phyloP scores from a whole-genome alignment of 2,888 invertebrate genomes.

The Luperina nickerlii region DNA sequence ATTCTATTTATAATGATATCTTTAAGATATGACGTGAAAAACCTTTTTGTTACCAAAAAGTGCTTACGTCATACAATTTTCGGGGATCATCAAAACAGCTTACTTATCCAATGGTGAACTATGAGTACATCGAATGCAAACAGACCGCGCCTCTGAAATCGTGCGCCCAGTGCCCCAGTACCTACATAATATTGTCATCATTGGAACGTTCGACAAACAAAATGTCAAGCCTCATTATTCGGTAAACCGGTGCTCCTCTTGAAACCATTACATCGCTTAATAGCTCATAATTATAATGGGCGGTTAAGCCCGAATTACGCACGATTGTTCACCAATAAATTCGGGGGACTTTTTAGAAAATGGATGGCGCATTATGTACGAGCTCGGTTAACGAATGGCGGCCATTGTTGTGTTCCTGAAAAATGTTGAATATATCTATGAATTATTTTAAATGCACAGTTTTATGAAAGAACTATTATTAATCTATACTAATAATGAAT shows the following conservation, averaged over 20 bases:
- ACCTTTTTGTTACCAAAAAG: not conserved
- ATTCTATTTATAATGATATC: too few relatives aligned
- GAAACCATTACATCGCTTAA: conserved; percentile 65
- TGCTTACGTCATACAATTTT: not conserved
- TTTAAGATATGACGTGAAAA: not conserved
- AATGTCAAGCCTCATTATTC: conserved; percentile 63
- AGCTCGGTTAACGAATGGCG: conserved; percentile 22
- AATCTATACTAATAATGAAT: not conserved
- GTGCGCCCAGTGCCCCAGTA: not conserved
- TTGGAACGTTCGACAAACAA: conserved; percentile 57
- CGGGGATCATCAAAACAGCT: not conserved
- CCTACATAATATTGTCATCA: conserved; percentile 52
- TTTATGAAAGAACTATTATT: not conserved
- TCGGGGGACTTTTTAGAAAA: conserved; percentile 49
- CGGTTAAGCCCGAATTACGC: conserved; percentile 65
- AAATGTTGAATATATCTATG: not conserved
- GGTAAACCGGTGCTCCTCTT: conserved; percentile 54
- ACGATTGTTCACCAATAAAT: conserved; percentile 67
- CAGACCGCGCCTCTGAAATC: conserved; percentile 42
- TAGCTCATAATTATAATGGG: conserved; percentile 66
- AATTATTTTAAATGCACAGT: not conserved
- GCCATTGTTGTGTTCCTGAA: conserved; percentile 20
- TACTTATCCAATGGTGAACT: not conserved
- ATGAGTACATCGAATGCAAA: conserved; percentile 6
- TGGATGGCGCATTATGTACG: conserved; percentile 28